These are phyloP conservation scores for Armadillidium nasatum DNA, from an alignment of 1,140 invertebrate species.

Conservation along the genomic window DNA sequence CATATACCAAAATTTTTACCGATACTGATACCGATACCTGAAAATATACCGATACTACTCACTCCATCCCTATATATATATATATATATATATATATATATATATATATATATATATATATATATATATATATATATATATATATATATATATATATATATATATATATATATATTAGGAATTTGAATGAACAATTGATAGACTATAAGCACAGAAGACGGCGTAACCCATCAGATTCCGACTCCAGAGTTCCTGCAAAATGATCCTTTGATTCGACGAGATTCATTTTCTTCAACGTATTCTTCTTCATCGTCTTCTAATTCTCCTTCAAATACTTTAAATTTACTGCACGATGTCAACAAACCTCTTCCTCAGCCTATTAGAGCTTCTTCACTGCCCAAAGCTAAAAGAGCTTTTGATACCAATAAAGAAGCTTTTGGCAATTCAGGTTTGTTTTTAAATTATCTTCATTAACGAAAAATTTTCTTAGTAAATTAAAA, in stretches of 20 bases:
- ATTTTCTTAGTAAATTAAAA: no score
- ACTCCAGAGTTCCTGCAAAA: neutral
- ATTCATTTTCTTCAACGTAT: neutral
- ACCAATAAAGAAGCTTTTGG: neutral
- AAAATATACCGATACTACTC: no score
- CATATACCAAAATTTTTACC: no score
- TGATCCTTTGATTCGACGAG: neutral
- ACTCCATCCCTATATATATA: no score
- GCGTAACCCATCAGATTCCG: neutral
- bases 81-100: no score
- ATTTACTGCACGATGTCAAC: neutral
- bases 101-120: no score
- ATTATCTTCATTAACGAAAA: no score
- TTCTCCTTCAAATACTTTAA: neutral
- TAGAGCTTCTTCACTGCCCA: constrained; percentile 40
- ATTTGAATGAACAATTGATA: constrained; percentile 38
- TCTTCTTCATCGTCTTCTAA: neutral
- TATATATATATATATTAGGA: no score
- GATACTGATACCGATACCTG: no score
- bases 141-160: no score
- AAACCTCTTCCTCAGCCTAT: constrained; percentile 13
- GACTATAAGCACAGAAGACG: constrained; percentile 35
- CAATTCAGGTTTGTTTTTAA: neutral
- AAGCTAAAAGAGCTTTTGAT: neutral
- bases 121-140: no score